Conservation (phyloP, 37 sponge, comb jelly and placozoan genomes). For the Aphrocallistes beatrix region DNA sequence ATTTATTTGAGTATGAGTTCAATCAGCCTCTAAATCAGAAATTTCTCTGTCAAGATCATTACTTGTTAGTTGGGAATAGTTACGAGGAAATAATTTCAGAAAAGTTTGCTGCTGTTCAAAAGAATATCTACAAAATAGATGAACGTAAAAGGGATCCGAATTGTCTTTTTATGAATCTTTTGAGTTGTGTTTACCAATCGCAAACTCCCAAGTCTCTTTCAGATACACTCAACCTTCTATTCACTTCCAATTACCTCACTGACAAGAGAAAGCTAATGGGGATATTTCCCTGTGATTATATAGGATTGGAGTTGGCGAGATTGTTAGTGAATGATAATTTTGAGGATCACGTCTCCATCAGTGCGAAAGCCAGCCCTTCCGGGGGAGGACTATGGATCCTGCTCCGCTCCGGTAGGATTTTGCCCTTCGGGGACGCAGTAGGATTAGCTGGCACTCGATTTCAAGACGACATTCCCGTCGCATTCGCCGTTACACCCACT, state of each 20-base stretch:
- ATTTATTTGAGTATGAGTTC: neutral
- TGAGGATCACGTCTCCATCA: no score
- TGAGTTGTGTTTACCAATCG: neutral
- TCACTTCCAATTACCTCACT: neutral
- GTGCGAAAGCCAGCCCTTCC: no score
- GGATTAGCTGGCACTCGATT: no score
- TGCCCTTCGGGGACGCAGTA: no score
- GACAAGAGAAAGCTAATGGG: neutral
- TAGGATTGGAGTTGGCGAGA: neutral
- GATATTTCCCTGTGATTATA: neutral
- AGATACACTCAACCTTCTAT: neutral
- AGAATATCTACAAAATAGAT: neutral
- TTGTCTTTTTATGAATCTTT: neutral
- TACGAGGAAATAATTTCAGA: neutral
- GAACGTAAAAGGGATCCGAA: neutral
- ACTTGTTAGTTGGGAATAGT: neutral
- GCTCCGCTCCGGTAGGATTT: no score
- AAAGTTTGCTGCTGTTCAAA: neutral
- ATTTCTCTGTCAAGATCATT: neutral
- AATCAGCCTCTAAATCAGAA: neutral
- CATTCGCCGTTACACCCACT: no score
- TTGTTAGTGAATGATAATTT: neutral
- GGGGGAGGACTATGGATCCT: no score
- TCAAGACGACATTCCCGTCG: no score
- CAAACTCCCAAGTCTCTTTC: neutral